Base-by-base conservation (phyloP, 2,888 invertebrate genomes). In the Hecatera dysodea region DNA sequence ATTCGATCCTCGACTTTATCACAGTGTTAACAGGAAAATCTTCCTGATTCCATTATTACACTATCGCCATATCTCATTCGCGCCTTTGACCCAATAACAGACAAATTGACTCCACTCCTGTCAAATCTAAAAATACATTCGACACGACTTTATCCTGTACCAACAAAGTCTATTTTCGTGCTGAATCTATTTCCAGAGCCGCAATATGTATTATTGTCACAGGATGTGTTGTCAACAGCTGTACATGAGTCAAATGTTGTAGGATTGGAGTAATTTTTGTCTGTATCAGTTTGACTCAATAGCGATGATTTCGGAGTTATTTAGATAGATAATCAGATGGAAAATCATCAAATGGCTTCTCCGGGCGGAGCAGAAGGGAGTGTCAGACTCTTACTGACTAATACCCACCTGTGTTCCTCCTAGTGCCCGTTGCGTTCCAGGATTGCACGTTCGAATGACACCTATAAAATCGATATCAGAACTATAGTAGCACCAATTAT, bases 191-290 rank as follows among this genome's bases (percentile, higher is more conserved):
- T 67, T 78, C 3, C 9, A 39, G 29, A 44, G n/a, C 29, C 19
- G 66, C 75, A 78, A 70, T 19, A 66, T 66, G 48, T 79, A 69
- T 67, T 60, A 60, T 70, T 67, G 78, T 53, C 33, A 3, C 52
- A 62, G 78, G 79, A 79, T 57, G 48, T 78, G 78, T 79, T 64
- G 67, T 78, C 80, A 64, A 64, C 66, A 24, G 12, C 9, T 53
- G 19, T 52, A 70, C 27, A 11, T 75, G 67, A 79, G 52, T 67
- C 75, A 78, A n/a, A 29, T 53, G 15, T 59, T 9, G 17, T 39
- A 27, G n/a, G 19, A 65, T 42, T 62, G 27, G 22, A 33, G 66
- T 27, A n/a, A 53, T 44, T 76, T 64, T 61, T 52, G 1, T 46
- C 22, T 39, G 12, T 65, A 44, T 12, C 17, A 52, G 44, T 42